Evolutionary conservation across 1,140 invertebrate genomes (phyloP).

Genomic region (Hylyphantes graminicola): DNA sequence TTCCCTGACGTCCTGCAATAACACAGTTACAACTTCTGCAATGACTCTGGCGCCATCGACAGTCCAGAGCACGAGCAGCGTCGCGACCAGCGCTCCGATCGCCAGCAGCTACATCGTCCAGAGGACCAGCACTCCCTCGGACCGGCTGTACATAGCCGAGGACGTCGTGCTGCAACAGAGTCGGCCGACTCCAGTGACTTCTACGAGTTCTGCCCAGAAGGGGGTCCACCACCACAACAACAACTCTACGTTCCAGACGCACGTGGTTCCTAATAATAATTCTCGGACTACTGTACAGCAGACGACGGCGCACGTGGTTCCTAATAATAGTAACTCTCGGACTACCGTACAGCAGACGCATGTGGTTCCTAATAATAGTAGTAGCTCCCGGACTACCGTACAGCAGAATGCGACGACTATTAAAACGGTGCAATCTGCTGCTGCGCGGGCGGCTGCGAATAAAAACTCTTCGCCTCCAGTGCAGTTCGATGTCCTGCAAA

Average conservation of each 20-base stretch:
- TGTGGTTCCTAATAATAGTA: neutral
- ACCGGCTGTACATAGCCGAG: conserved; percentile 18
- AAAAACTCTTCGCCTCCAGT: neutral
- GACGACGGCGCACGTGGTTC: no score
- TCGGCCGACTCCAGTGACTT: conserved; percentile 13
- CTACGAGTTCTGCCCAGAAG: conserved; percentile 7
- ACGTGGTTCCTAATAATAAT: conserved; percentile 4
- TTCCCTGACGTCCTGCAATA: conserved; percentile 7
- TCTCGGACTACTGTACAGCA: neutral
- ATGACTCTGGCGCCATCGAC: conserved; percentile 44
- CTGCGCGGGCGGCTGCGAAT: neutral
- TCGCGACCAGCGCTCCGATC: conserved; percentile 24
- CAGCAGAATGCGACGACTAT: neutral
- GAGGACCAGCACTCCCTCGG: conserved; percentile 1
- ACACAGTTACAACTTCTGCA: neutral
- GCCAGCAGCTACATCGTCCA: conserved; percentile 36
- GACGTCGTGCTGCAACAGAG: conserved; percentile 1
- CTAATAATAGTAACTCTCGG: no score
- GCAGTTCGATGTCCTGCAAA: conserved; percentile 1
- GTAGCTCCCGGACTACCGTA: neutral
- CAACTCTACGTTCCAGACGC: conserved; percentile 27
- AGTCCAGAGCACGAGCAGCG: conserved; percentile 59
- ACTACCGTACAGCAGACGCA: neutral
- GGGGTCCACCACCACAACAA: conserved; percentile 7
- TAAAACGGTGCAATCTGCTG: conserved; percentile 32